These are phyloP conservation scores for Drosophila erecta DNA, from an alignment of 1,140 invertebrate species.

Conservation along the genomic window DNA sequence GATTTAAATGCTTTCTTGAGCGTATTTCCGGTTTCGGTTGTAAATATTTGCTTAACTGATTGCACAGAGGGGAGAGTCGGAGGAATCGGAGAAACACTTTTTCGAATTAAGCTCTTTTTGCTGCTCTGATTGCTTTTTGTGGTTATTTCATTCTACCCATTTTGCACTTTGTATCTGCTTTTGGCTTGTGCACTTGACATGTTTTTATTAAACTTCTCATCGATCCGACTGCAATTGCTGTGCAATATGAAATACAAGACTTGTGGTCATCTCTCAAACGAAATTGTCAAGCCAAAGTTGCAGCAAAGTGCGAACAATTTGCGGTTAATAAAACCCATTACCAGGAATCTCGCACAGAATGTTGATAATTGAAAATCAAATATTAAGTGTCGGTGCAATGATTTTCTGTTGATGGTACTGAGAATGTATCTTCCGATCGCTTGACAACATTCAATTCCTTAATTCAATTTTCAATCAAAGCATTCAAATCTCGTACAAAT, in stretches of 20 bases:
- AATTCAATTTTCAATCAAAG: slow-evolving; percentile 66
- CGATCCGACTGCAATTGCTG: slow-evolving; percentile 30
- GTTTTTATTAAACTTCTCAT: slow-evolving; percentile 32
- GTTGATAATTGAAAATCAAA: slow-evolving; percentile 14
- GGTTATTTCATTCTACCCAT: slow-evolving; percentile 22
- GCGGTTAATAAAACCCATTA: slow-evolving; percentile 48
- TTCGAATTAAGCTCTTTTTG: slow-evolving; percentile 35
- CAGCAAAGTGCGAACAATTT: slow-evolving; percentile 42
- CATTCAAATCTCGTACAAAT: slow-evolving; percentile 16
- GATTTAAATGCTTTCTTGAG: slow-evolving; percentile 70
- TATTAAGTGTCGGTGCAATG: not conserved
- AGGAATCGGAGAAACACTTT: slow-evolving; percentile 16
- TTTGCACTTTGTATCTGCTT: not conserved
- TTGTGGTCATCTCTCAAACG: slow-evolving; percentile 14
- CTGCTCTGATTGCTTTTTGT: slow-evolving; percentile 36
- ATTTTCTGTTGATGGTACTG: not conserved
- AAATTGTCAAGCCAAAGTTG: slow-evolving; percentile 4
- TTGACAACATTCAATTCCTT: slow-evolving; percentile 30
- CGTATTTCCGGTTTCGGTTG: slow-evolving; percentile 54
- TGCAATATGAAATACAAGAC: slow-evolving; percentile 20
- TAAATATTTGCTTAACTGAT: slow-evolving; percentile 50
- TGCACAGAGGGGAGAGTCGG: slow-evolving; percentile 9
- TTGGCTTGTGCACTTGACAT: slow-evolving; percentile 24
- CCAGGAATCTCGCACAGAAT: not conserved
- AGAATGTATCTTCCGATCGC: not conserved